Evolutionary conservation across 2,113 vertebrate species (phyloP).

Genomic region (Poecilia latipinna): DNA sequence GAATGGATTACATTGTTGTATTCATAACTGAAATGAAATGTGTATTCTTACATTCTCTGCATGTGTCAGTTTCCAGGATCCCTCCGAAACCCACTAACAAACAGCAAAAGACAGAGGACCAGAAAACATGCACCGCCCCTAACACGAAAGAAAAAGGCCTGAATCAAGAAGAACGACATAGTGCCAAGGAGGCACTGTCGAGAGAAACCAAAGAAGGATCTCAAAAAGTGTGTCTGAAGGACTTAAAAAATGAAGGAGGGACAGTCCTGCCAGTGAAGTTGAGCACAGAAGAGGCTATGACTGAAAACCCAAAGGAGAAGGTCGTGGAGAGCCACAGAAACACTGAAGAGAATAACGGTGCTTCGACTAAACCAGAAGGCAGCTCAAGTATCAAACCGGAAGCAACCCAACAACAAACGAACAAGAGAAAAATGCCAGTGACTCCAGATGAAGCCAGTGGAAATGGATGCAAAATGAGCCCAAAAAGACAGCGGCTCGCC

Average conservation of each 20-base stretch:
- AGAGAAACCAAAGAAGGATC: not conserved
- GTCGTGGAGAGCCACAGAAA: not conserved
- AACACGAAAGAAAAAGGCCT: not conserved
- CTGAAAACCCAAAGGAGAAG: not conserved
- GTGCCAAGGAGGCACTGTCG: not conserved
- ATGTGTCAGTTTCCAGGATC: constrained; percentile 32
- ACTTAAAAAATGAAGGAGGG: not conserved
- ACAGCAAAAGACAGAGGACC: not conserved
- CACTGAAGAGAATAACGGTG: not conserved
- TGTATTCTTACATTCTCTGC: not conserved
- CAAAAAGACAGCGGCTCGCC: constrained; percentile 5
- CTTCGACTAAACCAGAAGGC: not conserved
- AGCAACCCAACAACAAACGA: not conserved
- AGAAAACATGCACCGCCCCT: not conserved
- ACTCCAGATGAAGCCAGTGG: not conserved
- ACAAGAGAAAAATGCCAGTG: not conserved
- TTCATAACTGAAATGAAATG: not conserved
- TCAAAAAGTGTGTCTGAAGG: not conserved
- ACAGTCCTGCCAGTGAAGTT: not conserved
- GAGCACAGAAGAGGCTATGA: not conserved
- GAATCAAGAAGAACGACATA: not conserved
- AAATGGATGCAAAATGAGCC: not conserved
- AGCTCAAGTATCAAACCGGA: not conserved
- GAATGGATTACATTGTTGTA: not conserved
- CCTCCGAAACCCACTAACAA: not conserved